These are phyloP conservation scores for Homarus americanus DNA, from an alignment of 1,140 invertebrate species.

Conservation along the genomic window DNA sequence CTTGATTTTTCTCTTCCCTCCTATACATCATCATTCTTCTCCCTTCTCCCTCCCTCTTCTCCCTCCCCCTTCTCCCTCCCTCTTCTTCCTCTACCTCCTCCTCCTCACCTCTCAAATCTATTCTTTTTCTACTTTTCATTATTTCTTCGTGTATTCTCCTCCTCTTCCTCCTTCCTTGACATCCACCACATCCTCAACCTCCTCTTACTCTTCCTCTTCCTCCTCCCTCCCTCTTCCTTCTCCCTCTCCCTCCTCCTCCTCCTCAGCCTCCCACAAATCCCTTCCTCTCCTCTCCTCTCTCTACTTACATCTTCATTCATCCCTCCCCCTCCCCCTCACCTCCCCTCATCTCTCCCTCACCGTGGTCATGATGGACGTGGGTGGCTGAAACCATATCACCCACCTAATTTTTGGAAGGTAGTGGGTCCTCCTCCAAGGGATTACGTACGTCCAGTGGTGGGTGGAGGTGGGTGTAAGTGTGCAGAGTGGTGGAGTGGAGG, in stretches of 20 bases:
- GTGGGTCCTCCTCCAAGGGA: too few relatives aligned
- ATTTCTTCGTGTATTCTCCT: not conserved
- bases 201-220: not conserved
- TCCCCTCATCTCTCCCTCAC: too few relatives aligned
- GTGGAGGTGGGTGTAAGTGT: too few relatives aligned
- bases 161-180: not conserved
- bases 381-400: too few relatives aligned
- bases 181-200: not conserved
- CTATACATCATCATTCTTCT: not conserved
- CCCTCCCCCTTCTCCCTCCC: not conserved
- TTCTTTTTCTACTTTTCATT: not conserved
- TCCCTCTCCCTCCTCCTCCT: not conserved
- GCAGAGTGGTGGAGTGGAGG: too few relatives aligned
- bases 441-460: too few relatives aligned
- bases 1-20: too few relatives aligned
- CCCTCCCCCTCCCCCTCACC: too few relatives aligned
- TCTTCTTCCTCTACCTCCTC: not conserved
- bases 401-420: too few relatives aligned
- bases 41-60: not conserved
- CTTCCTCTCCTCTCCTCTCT: too few relatives aligned
- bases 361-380: too few relatives aligned
- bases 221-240: not conserved
- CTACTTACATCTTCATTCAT: too few relatives aligned
- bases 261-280: not conserved
- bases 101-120: not conserved